These are phyloP conservation scores for Streptopelia turtur DNA, from an alignment of 2,797 vertebrate species.

Conservation along the genomic window DNA sequence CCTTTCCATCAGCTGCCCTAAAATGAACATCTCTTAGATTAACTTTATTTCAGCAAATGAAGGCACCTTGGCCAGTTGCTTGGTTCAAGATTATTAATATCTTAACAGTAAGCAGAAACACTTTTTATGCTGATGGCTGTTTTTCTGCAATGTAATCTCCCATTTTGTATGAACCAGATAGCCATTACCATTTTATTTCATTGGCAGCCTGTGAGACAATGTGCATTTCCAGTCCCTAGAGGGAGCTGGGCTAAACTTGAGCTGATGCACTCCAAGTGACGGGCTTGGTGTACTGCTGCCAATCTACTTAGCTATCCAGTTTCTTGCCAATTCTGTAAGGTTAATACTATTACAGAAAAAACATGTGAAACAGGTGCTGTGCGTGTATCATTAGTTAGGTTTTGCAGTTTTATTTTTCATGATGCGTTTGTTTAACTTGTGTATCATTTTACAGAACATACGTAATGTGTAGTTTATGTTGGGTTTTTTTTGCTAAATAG, in stretches of 20 bases:
- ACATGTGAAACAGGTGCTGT: background rate
- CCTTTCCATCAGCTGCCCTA: background rate
- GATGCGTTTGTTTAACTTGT: background rate
- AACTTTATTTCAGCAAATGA: background rate
- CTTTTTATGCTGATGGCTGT: background rate
- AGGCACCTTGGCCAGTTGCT: background rate
- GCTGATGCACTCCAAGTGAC: background rate
- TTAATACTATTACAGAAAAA: background rate
- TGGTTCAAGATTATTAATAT: background rate
- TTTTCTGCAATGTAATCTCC: background rate
- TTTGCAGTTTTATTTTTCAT: constrained; percentile 10
- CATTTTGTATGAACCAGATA: background rate
- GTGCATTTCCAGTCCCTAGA: background rate
- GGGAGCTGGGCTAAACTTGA: background rate
- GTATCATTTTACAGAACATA: background rate
- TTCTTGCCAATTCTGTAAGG: background rate
- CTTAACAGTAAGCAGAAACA: background rate
- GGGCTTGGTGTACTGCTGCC: background rate
- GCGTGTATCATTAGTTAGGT: background rate
- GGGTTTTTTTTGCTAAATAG: background rate
- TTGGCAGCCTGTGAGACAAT: background rate
- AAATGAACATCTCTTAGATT: background rate
- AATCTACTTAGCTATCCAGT: background rate
- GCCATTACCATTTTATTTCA: background rate
- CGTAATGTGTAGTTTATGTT: background rate